Conservation (phyloP, 2,113 vertebrate genomes). For the Hypomesus transpacificus region DNA sequence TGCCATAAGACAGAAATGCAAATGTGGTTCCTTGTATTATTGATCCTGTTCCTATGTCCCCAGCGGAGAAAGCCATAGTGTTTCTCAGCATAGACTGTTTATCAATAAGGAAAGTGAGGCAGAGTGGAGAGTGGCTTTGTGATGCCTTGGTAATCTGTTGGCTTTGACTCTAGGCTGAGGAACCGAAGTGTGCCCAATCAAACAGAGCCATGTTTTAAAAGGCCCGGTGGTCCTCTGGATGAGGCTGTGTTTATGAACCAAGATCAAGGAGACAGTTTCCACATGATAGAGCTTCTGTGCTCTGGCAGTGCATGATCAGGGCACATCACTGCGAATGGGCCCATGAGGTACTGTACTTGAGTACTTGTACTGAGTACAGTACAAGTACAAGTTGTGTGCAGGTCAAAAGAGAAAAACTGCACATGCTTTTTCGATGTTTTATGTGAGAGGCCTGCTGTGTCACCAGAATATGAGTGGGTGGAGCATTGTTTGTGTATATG, state of each 20-base stretch:
- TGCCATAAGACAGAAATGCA: neutral
- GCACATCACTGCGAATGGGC: conserved; percentile 35
- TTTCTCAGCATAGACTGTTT: neutral
- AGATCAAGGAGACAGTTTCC: conserved; percentile 54
- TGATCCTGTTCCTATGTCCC: conserved; percentile 20
- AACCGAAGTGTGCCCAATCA: conserved; percentile 64
- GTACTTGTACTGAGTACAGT: conserved; percentile 32
- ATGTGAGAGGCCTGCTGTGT: neutral
- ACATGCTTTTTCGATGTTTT: neutral
- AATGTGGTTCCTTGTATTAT: conserved; percentile 13
- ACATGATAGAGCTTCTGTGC: conserved; percentile 30
- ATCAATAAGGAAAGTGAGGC: neutral
- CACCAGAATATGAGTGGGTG: too few relatives aligned
- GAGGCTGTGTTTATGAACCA: conserved; percentile 57
- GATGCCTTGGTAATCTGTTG: conserved; percentile 24
- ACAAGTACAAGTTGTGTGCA: neutral
- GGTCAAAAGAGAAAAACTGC: too few relatives aligned
- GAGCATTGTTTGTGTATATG: neutral
- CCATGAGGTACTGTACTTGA: conserved; percentile 46
- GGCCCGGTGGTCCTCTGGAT: conserved; percentile 53
- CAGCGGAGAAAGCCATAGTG: neutral
- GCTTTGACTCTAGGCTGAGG: conserved; percentile 40
- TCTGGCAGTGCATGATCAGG: conserved; percentile 33
- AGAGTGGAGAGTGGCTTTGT: neutral
- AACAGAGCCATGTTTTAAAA: conserved; percentile 59